Conservation (phyloP, 2,797 vertebrate species). For the Enteromius viviparus region DNA sequence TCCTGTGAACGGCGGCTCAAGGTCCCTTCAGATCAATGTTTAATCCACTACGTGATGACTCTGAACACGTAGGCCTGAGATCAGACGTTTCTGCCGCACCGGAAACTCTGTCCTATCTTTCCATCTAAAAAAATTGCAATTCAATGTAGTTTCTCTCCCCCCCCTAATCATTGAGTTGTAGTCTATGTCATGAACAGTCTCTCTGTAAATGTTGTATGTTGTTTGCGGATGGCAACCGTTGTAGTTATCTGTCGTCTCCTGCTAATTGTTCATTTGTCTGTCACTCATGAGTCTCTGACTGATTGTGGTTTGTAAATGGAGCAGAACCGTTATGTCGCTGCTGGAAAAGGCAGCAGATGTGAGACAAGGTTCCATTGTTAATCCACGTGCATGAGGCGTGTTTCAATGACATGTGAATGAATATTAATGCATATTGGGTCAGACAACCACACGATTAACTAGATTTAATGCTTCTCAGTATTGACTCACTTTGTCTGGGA, state of each 20-base stretch:
- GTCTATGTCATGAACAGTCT: not conserved
- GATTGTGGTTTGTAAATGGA: not conserved
- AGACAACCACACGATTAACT: too few species aligned
- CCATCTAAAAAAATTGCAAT: too few species aligned
- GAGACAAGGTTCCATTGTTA: not conserved
- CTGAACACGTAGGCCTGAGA: constrained; percentile 28
- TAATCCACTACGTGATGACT: constrained; percentile 63
- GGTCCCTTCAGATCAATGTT: constrained; percentile 66
- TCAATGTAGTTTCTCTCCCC: too few species aligned
- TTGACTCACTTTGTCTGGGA: too few species aligned
- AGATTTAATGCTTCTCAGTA: too few species aligned
- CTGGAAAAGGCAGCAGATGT: not conserved
- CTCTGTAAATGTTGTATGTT: not conserved
- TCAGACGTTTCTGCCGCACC: constrained; percentile 59
- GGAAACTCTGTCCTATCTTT: not conserved
- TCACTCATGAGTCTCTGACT: not conserved
- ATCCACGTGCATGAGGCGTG: not conserved
- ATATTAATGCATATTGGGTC: too few species aligned
- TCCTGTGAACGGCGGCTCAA: constrained; percentile 53
- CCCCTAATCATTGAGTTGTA: too few species aligned
- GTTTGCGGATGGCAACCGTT: not conserved
- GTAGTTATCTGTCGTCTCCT: not conserved
- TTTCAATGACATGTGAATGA: not conserved
- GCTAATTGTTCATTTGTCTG: not conserved
- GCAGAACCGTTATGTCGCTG: constrained; percentile 11